Evolutionary conservation across 2,113 vertebrate genomes (phyloP).

Genomic region (Poeciliopsis turrubarensis): DNA sequence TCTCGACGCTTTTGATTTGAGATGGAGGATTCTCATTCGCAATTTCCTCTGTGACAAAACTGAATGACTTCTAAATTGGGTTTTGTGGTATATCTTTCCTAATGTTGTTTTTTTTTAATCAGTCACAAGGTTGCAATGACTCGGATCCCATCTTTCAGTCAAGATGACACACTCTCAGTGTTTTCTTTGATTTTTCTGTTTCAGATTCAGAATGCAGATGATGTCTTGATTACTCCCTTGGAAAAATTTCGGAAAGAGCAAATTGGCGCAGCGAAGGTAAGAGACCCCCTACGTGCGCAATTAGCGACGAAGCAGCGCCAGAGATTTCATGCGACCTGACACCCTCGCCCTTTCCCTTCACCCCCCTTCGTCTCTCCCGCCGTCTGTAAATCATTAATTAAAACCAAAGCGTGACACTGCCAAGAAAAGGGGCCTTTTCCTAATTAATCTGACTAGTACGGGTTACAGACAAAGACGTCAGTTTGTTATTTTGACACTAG

Average conservation of each 20-base stretch:
- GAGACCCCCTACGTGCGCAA: slow-evolving; percentile 61
- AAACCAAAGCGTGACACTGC: slow-evolving; percentile 35
- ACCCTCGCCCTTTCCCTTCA: background rate
- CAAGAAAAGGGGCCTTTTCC: slow-evolving; percentile 20
- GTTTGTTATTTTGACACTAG: slow-evolving; percentile 12
- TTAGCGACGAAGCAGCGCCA: slow-evolving; percentile 30
- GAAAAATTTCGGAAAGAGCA: slow-evolving; percentile 98
- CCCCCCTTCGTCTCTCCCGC: slow-evolving; percentile 15
- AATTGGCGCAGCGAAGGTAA: slow-evolving; percentile 97
- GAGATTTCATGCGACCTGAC: slow-evolving; percentile 16
- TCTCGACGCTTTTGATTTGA: slow-evolving; percentile 25
- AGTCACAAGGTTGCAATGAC: slow-evolving; percentile 16
- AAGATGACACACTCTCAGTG: slow-evolving; percentile 18
- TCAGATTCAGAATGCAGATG: slow-evolving; percentile 97
- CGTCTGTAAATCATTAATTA: slow-evolving; percentile 48
- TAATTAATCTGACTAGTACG: slow-evolving; percentile 16
- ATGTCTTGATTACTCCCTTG: slow-evolving; percentile 94
- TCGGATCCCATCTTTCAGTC: slow-evolving; percentile 6
- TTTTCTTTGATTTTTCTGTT: slow-evolving; percentile 58
- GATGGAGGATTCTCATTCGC: slow-evolving; percentile 15
- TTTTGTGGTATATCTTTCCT: slow-evolving; percentile 13
- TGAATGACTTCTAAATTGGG: slow-evolving; percentile 21
- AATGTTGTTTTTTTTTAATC: slow-evolving; percentile 24
- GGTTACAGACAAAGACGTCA: slow-evolving; percentile 11
- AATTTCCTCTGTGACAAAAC: slow-evolving; percentile 31